Base-by-base conservation (phyloP, 2,888 invertebrate species). In the Caenorhabditis sp. region DNA sequence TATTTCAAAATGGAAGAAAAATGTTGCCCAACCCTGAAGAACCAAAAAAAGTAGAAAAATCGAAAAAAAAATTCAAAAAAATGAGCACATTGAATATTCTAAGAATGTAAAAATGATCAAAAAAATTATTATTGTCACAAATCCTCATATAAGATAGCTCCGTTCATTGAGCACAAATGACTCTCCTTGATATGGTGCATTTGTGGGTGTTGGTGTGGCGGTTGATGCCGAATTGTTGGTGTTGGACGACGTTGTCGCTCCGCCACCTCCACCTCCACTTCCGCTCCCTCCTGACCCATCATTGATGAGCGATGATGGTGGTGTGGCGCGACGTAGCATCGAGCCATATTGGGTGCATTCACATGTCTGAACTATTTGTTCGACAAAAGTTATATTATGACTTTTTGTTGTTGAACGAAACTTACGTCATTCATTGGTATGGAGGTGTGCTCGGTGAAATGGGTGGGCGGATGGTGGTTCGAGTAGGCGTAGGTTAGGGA, bases 121-220 rank as follows among this genome's bases (percentile, higher is more conserved):
- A 31, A 31, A 31, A 31, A 31, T 4, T 31, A 31, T 6, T 31
- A 31, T 10, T 6, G 31, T 31, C 10, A 31, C 31, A 31, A 43
- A 43, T 61, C 49, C n/a, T 77, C 75, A 85, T 53, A 86, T 86
- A 49, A 86, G 78, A 74, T 83, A 86, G 62, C 78, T 83, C 63
- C 82, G 73, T 55, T 86, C 85, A 66, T 86, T 86, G 58, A 86
- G 77, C 26, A 86, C 82, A 63, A 86, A 86, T 24, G 86, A 84
- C 66, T 86, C 86, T 55, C 86, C 86, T 66, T 86, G 86, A 66
- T 80, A 86, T 17, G 84, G 76, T 36, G 78, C 66, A 37, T 69
- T 27, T n/a, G 37, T 21, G 21, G 23, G 12, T 64, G 65, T 12
- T 71, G 66, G 54, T 51, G 53, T 26, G 37, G 66, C 57, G 67